phyloP scores from a whole-genome alignment of 2,797 vertebrate genomes.

The Acanthurus lineatus region DNA sequence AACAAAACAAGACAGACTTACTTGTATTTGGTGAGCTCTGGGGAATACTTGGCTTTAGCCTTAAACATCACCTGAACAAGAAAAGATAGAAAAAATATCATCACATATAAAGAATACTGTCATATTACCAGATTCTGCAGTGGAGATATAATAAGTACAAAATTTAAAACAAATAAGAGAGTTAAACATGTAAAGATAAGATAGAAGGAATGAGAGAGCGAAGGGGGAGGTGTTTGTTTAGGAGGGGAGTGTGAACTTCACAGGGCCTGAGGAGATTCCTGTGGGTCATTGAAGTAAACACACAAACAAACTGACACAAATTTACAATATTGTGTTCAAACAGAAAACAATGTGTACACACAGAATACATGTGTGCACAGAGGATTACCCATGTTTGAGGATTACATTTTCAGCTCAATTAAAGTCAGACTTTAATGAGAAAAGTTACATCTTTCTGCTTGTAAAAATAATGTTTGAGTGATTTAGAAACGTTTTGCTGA shows the following conservation, averaged over 20 bases:
- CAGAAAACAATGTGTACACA: background rate
- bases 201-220: too few species aligned
- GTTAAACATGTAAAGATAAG: too few species aligned
- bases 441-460: background rate
- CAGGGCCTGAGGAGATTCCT: constrained; percentile 46
- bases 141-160: too few species aligned
- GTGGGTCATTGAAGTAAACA: background rate
- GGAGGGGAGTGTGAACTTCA: too few species aligned
- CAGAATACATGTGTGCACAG: too few species aligned
- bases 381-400: background rate
- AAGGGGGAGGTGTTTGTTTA: too few species aligned
- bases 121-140: background rate
- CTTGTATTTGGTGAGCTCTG: constrained; percentile 97
- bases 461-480: background rate
- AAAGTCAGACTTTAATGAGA: background rate
- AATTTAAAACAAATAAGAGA: too few species aligned
- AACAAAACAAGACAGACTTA: constrained; percentile 80
- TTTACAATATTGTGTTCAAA: background rate
- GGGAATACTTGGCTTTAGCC: constrained; percentile 93
- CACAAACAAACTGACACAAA: background rate
- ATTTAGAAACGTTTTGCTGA: too few species aligned
- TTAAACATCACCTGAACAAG: constrained; percentile 93
- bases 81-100: background rate
- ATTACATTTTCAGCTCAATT: background rate
- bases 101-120: background rate